Evolutionary conservation across 2,797 vertebrate genomes (phyloP).

Genomic region (Vultur gryphus): DNA sequence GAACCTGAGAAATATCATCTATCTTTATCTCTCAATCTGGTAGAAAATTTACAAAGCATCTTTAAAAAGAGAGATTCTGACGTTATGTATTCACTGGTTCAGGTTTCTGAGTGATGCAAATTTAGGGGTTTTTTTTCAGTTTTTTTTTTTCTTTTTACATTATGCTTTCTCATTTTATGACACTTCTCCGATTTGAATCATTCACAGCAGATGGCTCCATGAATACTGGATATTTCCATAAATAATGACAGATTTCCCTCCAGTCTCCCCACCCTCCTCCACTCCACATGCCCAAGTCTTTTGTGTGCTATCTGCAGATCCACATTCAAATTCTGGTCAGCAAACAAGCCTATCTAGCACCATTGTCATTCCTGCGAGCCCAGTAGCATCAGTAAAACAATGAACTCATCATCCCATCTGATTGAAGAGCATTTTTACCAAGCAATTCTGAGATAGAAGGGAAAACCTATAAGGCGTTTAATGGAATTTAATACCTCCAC

Average conservation of each 20-base stretch:
- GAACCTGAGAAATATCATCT: constrained; percentile 44
- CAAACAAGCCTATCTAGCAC: constrained; percentile 36
- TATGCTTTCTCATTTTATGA: constrained; percentile 52
- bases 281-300: constrained; percentile 45
- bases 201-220: constrained; percentile 51
- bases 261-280: constrained; percentile 45
- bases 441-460: background rate
- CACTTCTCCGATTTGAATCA: constrained; percentile 50
- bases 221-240: constrained; percentile 64
- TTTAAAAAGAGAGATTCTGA: background rate
- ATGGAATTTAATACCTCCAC: background rate
- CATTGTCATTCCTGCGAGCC: constrained; percentile 51
- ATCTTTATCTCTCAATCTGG: constrained; percentile 40
- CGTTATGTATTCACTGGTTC: background rate
- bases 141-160: background rate
- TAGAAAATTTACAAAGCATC: constrained; percentile 23
- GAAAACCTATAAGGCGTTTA: background rate
- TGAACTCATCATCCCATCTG: constrained; percentile 5
- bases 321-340: constrained; percentile 55
- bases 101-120: constrained; percentile 4
- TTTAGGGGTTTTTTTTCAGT: background rate
- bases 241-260: constrained; percentile 61
- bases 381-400: constrained; percentile 54
- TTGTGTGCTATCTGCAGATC: constrained; percentile 45
- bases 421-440: background rate